Conservation (phyloP, 2,113 vertebrate species). For the Psammodynastes pulverulentus region DNA sequence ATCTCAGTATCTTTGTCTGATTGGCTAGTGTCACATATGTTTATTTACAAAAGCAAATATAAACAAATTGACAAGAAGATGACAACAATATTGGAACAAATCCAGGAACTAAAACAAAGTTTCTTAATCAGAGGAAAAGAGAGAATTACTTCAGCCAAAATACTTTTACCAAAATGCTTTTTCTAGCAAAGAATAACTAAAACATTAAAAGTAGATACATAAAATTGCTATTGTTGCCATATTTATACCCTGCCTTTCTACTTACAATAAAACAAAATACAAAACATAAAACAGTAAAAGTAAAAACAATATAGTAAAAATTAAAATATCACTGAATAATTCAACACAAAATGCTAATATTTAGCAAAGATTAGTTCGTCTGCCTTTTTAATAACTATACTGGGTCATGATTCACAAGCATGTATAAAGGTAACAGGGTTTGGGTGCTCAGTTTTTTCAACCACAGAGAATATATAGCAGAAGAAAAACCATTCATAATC, state of each 20-base stretch:
- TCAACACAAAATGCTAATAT: neutral
- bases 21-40: neutral
- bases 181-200: neutral
- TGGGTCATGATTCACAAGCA: neutral
- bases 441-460: neutral
- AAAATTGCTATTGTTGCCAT: neutral
- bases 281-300: neutral
- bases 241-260: neutral
- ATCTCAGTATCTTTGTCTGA: neutral
- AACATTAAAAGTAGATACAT: neutral
- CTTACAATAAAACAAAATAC: neutral
- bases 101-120: neutral
- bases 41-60: neutral
- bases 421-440: neutral
- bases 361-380: neutral
- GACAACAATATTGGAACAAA: neutral
- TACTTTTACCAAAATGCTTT: neutral
- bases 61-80: neutral
- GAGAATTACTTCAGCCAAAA: neutral
- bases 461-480: neutral
- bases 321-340: neutral
- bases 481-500: neutral
- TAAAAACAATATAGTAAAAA: neutral
- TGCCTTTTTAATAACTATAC: neutral
- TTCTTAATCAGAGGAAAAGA: neutral